Conservation (phyloP, 1,140 invertebrate genomes). For the Neodiprion virginianus region DNA sequence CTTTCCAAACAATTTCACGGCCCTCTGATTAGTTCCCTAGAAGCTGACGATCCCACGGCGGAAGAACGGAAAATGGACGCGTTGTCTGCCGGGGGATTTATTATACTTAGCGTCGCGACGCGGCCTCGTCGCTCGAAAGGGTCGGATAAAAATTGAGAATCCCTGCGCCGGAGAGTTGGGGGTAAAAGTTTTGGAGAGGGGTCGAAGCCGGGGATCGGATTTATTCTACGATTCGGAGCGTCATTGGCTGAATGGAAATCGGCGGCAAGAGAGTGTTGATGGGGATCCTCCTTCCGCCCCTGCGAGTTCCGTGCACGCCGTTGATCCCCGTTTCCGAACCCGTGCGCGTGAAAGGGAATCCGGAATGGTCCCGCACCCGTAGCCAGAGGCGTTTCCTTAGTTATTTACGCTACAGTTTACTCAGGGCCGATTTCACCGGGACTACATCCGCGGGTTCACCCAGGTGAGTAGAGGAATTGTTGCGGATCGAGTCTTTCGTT, state of each 20-base stretch:
- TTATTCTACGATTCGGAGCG: conserved; percentile 44
- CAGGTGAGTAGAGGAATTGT: too few species aligned
- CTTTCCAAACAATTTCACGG: conserved; percentile 5
- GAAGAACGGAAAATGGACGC: too few species aligned
- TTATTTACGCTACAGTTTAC: not conserved
- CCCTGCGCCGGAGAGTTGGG: conserved; percentile 28
- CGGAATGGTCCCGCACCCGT: not conserved
- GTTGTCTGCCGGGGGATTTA: too few species aligned
- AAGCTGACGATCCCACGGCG: not conserved
- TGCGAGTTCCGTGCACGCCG: not conserved
- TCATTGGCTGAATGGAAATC: conserved; percentile 42
- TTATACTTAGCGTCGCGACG: too few species aligned
- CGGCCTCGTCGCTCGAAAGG: not conserved
- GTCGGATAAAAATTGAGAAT: conserved; percentile 1
- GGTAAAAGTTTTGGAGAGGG: not conserved
- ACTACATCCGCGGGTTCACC: too few species aligned
- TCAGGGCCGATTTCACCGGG: not conserved
- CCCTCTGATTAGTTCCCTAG: not conserved
- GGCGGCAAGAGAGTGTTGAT: conserved; percentile 31
- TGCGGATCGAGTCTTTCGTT: too few species aligned
- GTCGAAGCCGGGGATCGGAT: conserved; percentile 31
- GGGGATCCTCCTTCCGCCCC: conserved; percentile 35
- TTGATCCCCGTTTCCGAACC: not conserved
- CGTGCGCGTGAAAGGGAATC: conserved; percentile 1
- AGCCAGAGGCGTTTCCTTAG: not conserved